These are phyloP conservation scores for Opisthocomus hoazin DNA, from an alignment of 2,113 vertebrate genomes.

Conservation along the genomic window DNA sequence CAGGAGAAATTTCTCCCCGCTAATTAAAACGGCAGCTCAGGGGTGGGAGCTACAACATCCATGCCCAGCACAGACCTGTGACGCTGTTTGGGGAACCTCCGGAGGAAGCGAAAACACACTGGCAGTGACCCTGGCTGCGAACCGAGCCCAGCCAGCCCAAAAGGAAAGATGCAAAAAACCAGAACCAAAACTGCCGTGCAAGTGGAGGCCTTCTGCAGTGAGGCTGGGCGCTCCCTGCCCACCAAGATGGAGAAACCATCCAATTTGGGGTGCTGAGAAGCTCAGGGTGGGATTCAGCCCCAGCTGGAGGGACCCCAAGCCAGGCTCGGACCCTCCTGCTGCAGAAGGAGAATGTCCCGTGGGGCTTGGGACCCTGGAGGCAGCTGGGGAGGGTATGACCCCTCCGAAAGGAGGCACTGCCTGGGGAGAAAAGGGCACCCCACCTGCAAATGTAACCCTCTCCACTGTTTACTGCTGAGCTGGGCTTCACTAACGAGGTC, in stretches of 20 bases:
- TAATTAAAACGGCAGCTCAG: not conserved
- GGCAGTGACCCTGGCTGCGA: not conserved
- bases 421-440: not conserved
- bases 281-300: not conserved
- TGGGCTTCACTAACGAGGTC: not conserved
- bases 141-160: not conserved
- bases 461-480: not conserved
- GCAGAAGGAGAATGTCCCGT: not conserved
- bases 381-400: not conserved
- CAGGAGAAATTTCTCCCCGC: not conserved
- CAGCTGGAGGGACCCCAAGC: not conserved
- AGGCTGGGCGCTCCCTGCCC: not conserved
- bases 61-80: not conserved
- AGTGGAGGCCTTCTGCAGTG: not conserved
- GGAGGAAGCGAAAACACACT: not conserved
- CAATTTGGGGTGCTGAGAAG: not conserved
- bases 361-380: not conserved
- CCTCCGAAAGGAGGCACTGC: not conserved
- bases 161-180: not conserved
- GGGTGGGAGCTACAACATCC: not conserved
- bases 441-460: not conserved
- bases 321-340: not conserved
- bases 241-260: not conserved
- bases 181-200: not conserved
- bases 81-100: not conserved